Percentiles rank a stretch among this genome's conserved stretches.
phyloP scores from a whole-genome alignment of 2,797 vertebrate genomes.

The Furcifer pardalis region DNA sequence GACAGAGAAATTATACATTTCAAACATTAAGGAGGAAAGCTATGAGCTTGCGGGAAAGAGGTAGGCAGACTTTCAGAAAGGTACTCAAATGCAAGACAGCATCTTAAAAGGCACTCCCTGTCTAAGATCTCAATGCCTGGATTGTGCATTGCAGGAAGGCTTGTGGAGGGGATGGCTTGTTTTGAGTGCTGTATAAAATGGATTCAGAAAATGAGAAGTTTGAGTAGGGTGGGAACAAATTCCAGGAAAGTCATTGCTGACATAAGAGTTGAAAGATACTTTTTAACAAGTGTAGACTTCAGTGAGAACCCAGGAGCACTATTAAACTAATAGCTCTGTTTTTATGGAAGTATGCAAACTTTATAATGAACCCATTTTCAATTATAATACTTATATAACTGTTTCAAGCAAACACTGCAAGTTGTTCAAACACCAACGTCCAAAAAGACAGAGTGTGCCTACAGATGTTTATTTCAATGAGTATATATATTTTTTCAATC shows the following conservation, averaged over 20 bases:
- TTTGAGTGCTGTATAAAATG: rapidly evolving
- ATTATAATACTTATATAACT: neutral
- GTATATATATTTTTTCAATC: neutral
- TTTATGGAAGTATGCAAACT: slow-evolving; percentile 12
- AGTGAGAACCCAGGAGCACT: neutral
- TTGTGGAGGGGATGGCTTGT: neutral
- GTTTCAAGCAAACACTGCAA: slow-evolving; percentile 1
- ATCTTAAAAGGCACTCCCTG: neutral
- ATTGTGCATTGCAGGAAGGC: neutral
- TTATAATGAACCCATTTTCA: rapidly evolving
- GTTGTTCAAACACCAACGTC: neutral
- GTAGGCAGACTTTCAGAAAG: neutral
- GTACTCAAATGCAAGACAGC: slow-evolving; percentile 15
- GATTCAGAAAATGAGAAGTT: slow-evolving; percentile 18
- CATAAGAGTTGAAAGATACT: slow-evolving; percentile 12
- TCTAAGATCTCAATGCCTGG: neutral
- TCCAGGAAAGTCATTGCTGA: slow-evolving; percentile 11
- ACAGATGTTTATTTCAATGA: slow-evolving; percentile 38
- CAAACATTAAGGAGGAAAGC: slow-evolving; percentile 5
- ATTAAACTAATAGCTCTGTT: neutral
- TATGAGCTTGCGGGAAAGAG: slow-evolving; percentile 4
- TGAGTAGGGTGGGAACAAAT: neutral
- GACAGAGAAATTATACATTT: neutral
- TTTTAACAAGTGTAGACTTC: neutral
- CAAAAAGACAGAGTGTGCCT: slow-evolving; percentile 46